Evolutionary conservation across 2,888 invertebrate genomes (phyloP), one percentile per base, ranked within the genome.

Genomic region (Ornithoptera priamus): DNA sequence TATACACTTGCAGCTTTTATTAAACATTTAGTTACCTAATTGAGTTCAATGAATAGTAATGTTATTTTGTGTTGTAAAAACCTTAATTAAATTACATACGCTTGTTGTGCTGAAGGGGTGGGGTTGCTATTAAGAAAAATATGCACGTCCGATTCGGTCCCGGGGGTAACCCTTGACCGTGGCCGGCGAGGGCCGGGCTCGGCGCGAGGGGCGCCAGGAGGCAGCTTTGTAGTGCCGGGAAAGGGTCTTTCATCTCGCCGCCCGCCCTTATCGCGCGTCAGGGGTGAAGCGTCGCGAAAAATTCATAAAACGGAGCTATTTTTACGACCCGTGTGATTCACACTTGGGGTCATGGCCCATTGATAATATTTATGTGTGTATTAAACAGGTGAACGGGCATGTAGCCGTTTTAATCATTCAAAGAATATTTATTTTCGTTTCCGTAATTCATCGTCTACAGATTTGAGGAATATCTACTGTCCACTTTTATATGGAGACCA

Each of bases 141-240:
- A 46, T 64, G 39, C 66, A 69, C 69, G 69, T 64, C 24, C 64
- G 50, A 64, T 30, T 57, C 60, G 69, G 71, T 65, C 69, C 71
- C 65, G 67, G 50, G 58, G 68, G 71, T 68, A 66, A 69, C 71
- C 72, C 71, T 73, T 73, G 72, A 71, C 72, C 73, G 69, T 65
- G 70, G 68, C 68, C 61, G 61, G 66, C 17, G 61, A 67, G 74
- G 68, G 72, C 72, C 68, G 74, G 76, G 75, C 74, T 76, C 72
- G 71, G 73, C 83, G 78, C 80, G 80, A 76, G 79, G 81, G 83
- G 81, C 75, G 83, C 76, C 80, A 81, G 80, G 82, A 86, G 84
- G 88, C 87, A 89, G 80, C 88, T 88, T 89, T 88, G 87, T 88
- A 82, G 86, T 82, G 83, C 84, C 85, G 84, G 82, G 84, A 81